phyloP scores from a whole-genome alignment of 2,888 invertebrate species.

The Tetanocera ferruginea region DNA sequence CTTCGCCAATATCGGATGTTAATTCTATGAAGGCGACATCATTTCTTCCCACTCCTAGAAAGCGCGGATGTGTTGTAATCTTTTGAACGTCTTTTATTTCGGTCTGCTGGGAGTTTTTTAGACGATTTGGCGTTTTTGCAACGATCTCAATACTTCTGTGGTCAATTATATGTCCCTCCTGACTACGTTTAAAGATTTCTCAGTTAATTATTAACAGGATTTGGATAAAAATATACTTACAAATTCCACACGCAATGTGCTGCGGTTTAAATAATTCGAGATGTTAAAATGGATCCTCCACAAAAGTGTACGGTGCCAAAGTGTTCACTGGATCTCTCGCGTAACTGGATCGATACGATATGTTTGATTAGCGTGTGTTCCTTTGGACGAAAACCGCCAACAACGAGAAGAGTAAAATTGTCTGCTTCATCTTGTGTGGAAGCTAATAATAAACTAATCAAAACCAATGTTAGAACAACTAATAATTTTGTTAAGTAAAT shows the following conservation, averaged over 20 bases:
- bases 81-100: slow-evolving; percentile 33
- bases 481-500: too few relatives aligned
- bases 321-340: slow-evolving; percentile 10
- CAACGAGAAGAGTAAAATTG: too few relatives aligned
- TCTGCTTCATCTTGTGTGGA: too few relatives aligned
- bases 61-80: slow-evolving; percentile 43
- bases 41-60: slow-evolving; percentile 27
- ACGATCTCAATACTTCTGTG: slow-evolving; percentile 42
- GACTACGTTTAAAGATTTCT: not conserved
- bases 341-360: too few relatives aligned
- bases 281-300: slow-evolving; percentile 45
- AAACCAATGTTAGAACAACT: too few relatives aligned
- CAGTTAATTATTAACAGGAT: too few relatives aligned
- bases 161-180: slow-evolving; percentile 34
- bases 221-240: slow-evolving; percentile 8
- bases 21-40: slow-evolving; percentile 51
- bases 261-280: slow-evolving; percentile 48
- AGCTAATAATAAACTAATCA: too few relatives aligned
- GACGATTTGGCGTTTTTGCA: slow-evolving; percentile 44
- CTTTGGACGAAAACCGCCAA: too few relatives aligned
- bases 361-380: too few relatives aligned
- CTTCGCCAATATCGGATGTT: slow-evolving; percentile 22
- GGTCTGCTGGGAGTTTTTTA: not conserved
- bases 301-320: slow-evolving; percentile 54
- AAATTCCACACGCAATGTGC: slow-evolving; percentile 48